Evolutionary conservation across 1,140 invertebrate species (phyloP), one percentile per base, ranked within the genome.

Genomic region (Ooceraea biroi): DNA sequence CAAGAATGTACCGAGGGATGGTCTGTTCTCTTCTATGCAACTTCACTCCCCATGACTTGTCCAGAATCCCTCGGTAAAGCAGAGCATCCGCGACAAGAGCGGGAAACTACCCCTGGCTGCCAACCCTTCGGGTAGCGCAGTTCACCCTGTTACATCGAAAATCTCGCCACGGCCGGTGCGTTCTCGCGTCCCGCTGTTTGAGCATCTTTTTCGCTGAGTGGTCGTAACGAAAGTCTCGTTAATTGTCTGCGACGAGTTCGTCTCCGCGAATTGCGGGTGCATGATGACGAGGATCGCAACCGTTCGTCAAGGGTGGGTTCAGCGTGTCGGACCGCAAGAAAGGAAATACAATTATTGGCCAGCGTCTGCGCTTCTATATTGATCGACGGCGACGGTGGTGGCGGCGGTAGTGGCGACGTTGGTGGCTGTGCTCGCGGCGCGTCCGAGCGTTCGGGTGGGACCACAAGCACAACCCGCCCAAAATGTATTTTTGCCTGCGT

Each of bases 401-500:
- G 78, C 65, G 69, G 30, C 65, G 52, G 50, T 36, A 36, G 25
- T 44, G 65, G 8, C n/a, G 36, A 48, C 52, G 36, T 48, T 44
- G 76, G 48, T 22, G 69, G 14, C 76, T 80, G 76, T 80, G 50
- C 76, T 80, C 58, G 57, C 89, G 19, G 82, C 50, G 65, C 68
- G 14, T 66, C 86, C 76, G 77, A 52, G 83, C 57, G 27, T 84
- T 84, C 66, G 85, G 89, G 82, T 89, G 84, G 83, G 85, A 89
- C 80, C 57, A 73, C 30, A 69, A 68, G 30, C 73, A 63, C 58
- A 88, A 82, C 57, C 90, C 89, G 88, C 89, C 90, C 86, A 94
- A 92, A 82, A 94, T 94, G 93, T 90, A 92, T 86, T 91, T 89
- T 76, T 93, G 73, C 63, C 83, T 88, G 57, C 92, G 90, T 88